Base-by-base conservation (phyloP, 2,113 vertebrate genomes). In the Hippocampus guttulatus region DNA sequence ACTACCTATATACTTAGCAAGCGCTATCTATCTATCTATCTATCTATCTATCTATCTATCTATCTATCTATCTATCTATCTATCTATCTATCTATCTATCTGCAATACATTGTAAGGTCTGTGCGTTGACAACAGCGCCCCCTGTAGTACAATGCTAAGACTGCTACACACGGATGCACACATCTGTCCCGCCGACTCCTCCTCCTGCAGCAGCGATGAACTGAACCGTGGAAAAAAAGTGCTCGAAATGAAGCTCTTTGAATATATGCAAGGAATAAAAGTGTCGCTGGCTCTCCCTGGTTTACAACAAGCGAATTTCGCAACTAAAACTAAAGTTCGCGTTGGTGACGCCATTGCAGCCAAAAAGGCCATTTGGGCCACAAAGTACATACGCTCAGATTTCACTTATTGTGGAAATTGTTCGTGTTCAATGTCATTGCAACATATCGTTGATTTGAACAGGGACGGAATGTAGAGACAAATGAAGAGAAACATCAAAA, bases 91-190 rank as follows among this genome's bases (percentile, higher is more conserved):
- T 30, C 30, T 30, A 30, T 30, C 30, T 30, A 30, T 30, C 30
- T 30, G 30, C 30, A 30, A 27, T 12, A 25, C 11, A 23, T 25
- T 2, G 41, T 43, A 38, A 38, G 33, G 5, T 25, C n/a, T 25
- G 2, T 27, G 40, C 33, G 23, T 38, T 64, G 55, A 12, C 64
- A 0, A 40, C 40, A 71, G 85, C 88, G 83, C 90, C 90, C 82
- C 73, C 88, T 89, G 75, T 61, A 71, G 79, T 21, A 9, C 40
- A 69, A 18, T 23, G 43, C 52, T 40, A 55, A 45, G 27, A 40
- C 30, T 63, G 12, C 23, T 15, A 12, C 62, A 43, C 80, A 87
- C 91, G 92, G 91, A 92, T 91, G 88, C 62, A 84, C 88, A 90
- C 91, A 92, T 91, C 91, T 90, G 91, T 45, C 43, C 43, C 66